These are phyloP conservation scores for Eriocheir sinensis DNA, from an alignment of 1,140 invertebrate genomes.

Conservation along the genomic window DNA sequence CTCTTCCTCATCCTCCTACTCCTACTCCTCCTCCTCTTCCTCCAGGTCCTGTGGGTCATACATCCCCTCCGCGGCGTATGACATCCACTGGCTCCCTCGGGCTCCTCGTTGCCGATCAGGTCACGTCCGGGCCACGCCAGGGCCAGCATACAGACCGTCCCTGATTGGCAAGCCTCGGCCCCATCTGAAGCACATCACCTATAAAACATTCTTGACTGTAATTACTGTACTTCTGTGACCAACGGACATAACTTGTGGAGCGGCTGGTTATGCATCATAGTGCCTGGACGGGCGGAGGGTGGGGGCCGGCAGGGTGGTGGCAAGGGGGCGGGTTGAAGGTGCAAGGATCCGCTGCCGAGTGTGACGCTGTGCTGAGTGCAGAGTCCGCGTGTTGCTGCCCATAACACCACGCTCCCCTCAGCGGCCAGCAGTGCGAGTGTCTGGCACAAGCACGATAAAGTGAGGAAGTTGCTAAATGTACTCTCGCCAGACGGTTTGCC, in stretches of 20 bases:
- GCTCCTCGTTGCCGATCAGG: slow-evolving; percentile 49
- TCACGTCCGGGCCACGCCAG: slow-evolving; percentile 52
- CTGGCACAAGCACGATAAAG: too few species aligned
- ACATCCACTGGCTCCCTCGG: slow-evolving; percentile 51
- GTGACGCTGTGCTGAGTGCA: not conserved
- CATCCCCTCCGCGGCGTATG: slow-evolving; percentile 50
- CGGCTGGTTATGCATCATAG: slow-evolving; percentile 56
- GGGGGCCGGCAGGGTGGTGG: not conserved
- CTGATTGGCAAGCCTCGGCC: slow-evolving; percentile 68
- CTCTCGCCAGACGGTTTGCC: too few species aligned
- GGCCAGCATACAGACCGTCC: slow-evolving; percentile 62
- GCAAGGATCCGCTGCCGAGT: not conserved
- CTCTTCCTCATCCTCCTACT: too few species aligned
- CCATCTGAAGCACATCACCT: slow-evolving; percentile 65
- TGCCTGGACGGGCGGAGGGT: not conserved
- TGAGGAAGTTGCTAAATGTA: too few species aligned
- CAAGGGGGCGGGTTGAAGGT: not conserved
- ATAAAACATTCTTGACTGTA: slow-evolving; percentile 64
- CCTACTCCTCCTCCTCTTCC: too few species aligned
- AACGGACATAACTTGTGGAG: slow-evolving; percentile 43
- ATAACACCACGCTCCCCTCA: too few species aligned
- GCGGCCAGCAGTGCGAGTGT: too few species aligned
- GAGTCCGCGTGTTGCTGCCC: not conserved
- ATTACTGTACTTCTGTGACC: slow-evolving; percentile 62
- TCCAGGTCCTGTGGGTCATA: slow-evolving; percentile 30